Conservation (phyloP, 2,113 vertebrate species). For the Anseranas semipalmata region DNA sequence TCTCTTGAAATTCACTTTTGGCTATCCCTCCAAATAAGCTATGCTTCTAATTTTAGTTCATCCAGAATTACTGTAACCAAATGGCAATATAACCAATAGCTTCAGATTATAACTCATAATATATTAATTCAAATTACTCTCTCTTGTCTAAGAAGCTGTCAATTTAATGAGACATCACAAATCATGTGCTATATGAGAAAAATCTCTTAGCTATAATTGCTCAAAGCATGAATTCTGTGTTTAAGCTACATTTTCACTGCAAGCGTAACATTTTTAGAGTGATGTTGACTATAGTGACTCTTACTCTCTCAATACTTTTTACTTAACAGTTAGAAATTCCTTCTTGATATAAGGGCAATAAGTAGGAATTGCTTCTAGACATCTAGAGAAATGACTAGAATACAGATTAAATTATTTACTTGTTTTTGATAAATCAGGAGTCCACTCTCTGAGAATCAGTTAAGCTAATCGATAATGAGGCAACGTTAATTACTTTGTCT, state of each 20-base stretch:
- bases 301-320: background rate
- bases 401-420: background rate
- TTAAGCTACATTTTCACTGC: slow-evolving; percentile 2
- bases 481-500: background rate
- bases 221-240: background rate
- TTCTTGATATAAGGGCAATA: background rate
- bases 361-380: slow-evolving; percentile 31
- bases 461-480: background rate
- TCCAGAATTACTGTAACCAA: background rate
- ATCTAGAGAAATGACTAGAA: background rate
- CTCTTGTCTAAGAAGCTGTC: background rate
- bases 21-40: background rate
- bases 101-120: background rate
- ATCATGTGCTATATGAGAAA: background rate
- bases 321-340: background rate
- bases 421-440: background rate
- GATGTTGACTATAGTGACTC: background rate
- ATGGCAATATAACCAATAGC: background rate
- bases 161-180: slow-evolving; percentile 24
- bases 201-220: background rate
- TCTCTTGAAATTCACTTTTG: background rate
- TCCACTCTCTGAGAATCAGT: background rate
- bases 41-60: background rate
- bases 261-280: background rate
- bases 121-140: background rate